phyloP scores from a whole-genome alignment of 2,888 invertebrate genomes.

The Hirtodrosophila alboralis region DNA sequence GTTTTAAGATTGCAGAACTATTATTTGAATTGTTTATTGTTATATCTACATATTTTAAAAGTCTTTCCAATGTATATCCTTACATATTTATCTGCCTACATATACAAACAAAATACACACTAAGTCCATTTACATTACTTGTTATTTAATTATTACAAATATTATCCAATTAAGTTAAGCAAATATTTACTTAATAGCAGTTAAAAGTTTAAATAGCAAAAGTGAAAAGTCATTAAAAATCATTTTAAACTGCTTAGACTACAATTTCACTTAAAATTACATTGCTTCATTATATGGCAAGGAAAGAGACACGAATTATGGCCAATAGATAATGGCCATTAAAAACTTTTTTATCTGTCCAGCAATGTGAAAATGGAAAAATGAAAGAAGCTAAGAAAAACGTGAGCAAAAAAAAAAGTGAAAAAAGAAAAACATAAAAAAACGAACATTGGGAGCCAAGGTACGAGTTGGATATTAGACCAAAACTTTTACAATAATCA shows the following conservation, averaged over 20 bases:
- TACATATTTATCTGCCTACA: no score
- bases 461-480: slow-evolving; percentile 58
- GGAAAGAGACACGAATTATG: slow-evolving; percentile 64
- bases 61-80: no score
- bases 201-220: slow-evolving; percentile 18
- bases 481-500: slow-evolving; percentile 74
- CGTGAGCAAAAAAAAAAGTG: slow-evolving; percentile 4
- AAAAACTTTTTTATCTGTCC: slow-evolving; percentile 56
- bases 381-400: slow-evolving; percentile 25
- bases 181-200: slow-evolving; percentile 7
- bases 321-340: slow-evolving; percentile 76
- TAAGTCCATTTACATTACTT: no score
- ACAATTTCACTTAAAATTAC: slow-evolving; percentile 64
- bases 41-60: no score
- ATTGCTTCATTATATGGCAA: slow-evolving; percentile 55
- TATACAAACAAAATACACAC: slow-evolving; percentile 13
- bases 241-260: slow-evolving; percentile 65
- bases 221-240: slow-evolving; percentile 70
- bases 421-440: slow-evolving; percentile 12
- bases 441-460: slow-evolving; percentile 28
- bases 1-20: no score
- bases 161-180: slow-evolving; percentile 18
- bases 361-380: slow-evolving; percentile 46
- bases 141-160: no score
- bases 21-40: no score